Evolutionary conservation across 2,113 vertebrate species (phyloP), one percentile per base, ranked within the genome.

Genomic region (Arothron firmamentum): DNA sequence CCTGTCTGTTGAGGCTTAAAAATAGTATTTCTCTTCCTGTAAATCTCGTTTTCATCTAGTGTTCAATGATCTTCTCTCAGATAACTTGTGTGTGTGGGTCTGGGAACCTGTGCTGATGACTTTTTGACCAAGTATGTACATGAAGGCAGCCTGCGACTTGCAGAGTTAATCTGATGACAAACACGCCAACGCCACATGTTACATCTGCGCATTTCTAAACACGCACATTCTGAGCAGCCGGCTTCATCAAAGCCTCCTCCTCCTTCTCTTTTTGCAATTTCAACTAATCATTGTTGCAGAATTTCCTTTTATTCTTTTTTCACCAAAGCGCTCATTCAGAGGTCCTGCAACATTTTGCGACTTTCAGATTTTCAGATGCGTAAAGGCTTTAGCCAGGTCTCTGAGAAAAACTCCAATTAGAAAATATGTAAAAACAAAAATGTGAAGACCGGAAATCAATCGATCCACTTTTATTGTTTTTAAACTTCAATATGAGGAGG

Each of bases 201-300:
- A 73, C 74, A 74, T 74, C 63, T 85, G 75, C 43, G 1, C 21
- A 65, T 52, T 43, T 56, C 71, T 60, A 38, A 66, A 84, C 53
- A 59, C 59, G 34, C 47, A 34, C 66, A 68, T 82, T 77, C 59
- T 74, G 34, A 46, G 9, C 42, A 3, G 69, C 11, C 1, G 1
- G 45, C 42, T 42, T 80, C 72, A 78, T 83, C 68, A 78, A 57
- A 62, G 65, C 20, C 19, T 13, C 3, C 57, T 1, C 17, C 48
- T 62, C 59, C 34, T 62, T 56, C 34, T 28, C 41, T 0, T 13
- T 45, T 45, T 45, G 13, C 43, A 13, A 45, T 17, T 45, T 17
- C 16, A 15, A 6, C 25, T 28, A 23, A 23, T 3, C 21, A 28
- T 28, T 3, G 25, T 28, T 28, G 25, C 25, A 28, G 25, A 28